Base-by-base conservation (phyloP, 2,113 vertebrate species). In the Chinchilla lanigera region DNA sequence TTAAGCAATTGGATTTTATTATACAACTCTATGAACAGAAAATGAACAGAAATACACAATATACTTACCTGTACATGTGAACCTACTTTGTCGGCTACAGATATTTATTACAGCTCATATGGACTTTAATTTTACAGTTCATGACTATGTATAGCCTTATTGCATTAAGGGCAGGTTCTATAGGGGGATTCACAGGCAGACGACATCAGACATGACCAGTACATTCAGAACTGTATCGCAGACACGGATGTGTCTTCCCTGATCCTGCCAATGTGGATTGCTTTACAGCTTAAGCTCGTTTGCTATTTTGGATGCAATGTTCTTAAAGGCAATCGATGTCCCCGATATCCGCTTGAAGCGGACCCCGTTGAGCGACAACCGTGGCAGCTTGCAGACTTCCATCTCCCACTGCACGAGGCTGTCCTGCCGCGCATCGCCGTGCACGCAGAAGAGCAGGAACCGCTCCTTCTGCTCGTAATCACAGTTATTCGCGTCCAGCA, bases 261-360 rank as follows among this genome's bases (percentile, higher is more conserved):
- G 98, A 99, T 98, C 98, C 98, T 98, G 97, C 71, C 93, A 97
- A 95, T 81, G 2, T 85, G 92, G 95, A 86, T 98, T 95, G 90
- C 98, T 96, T 99, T 99, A 99, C 98, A 99, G 99, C 98, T 99
- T 99, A 97, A 99, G 99, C 99, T 99, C 99, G 0, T 99, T 99
- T 82, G 99, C 99, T 98, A 99, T 99, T 99, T 99, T 99, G 98
- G 99, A 99, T 97, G 99, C 99, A 98, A 99, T 99, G 99, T 99
- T 99, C 98, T 99, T 99, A 98, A 99, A 99, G 98, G 99, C 99
- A 19, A 99, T 99, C 96, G 99, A 99, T 60, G 99, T 99, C 93
- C 99, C 99, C 35, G 99, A 99, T 99, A 99, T 99, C 96, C 99
- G 99, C 98, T 99, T 99, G 98, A 99, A 99, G 96, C 99, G 99